Base-by-base conservation (phyloP, 1,140 invertebrate species). In the Ladona fulva region DNA sequence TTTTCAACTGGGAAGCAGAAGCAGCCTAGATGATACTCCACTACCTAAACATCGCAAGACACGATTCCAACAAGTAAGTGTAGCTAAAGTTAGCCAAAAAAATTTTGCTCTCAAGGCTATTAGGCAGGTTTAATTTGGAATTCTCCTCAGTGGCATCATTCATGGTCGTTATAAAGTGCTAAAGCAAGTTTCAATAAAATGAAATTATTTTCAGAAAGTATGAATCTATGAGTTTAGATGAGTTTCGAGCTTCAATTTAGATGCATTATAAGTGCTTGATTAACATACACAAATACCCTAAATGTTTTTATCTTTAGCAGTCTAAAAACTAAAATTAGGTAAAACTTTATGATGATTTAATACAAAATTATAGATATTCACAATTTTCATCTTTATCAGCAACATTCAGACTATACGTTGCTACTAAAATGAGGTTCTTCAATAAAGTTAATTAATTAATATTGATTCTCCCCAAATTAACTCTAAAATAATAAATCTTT, bases 41-140 rank as follows among this genome's bases (percentile, higher is more conserved):
- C 84, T 92, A 83, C 93, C 93, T 79, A 95, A 94, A 86, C 92
- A 94, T 83, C 90, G 93, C 80, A 94, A 94, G 87, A 94, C 93
- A 80, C 89, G 94, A 80, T 94, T 95, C 85, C 92, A 94, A 87
- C 92, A 94, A 88, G 91, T 92, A 82, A 80, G 82, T 78, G 76
- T 76, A 76, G 80, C 29, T 37, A 37, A 37, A 37, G 29, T 52
- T 74, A 11, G 10, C 52, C 44, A 1, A 24, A 19, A 14, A 75
- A 25, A 10, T 75, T 75, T 75, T 1, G 19, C 19, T 16, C 12
- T 3, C 24, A 75, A 16, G 24, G 24, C 1, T 3, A 14, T 42
- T n/a, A 19, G 14, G 16, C 74, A 19, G 14, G 16, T 37, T 1
- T 75, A 25, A 25, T 24, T 24, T 24, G 24, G 24, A 75, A 25